phyloP scores from a whole-genome alignment of 1,140 invertebrate genomes.

The Forficula auricularia region DNA sequence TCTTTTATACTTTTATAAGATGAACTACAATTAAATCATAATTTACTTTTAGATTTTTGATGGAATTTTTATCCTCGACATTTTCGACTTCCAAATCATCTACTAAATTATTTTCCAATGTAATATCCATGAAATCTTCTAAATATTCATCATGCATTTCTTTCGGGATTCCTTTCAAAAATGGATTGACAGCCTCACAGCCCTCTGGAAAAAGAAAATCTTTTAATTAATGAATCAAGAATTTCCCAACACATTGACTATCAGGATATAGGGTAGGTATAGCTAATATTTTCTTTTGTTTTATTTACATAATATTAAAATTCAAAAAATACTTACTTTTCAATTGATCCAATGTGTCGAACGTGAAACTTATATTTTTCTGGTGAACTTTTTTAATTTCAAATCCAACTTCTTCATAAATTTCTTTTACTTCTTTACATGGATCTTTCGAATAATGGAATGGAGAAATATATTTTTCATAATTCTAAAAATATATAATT shows the following conservation, averaged over 20 bases:
- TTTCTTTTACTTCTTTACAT: slow-evolving; percentile 35
- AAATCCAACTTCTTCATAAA: slow-evolving; percentile 48
- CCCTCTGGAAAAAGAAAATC: slow-evolving; percentile 39
- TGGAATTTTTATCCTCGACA: too few relatives aligned
- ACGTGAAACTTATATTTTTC: slow-evolving; percentile 3
- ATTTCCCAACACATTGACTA: neutral
- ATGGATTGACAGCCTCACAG: slow-evolving; percentile 54
- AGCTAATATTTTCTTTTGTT: too few relatives aligned
- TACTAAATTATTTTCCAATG: slow-evolving; percentile 21
- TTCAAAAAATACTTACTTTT: slow-evolving; percentile 4
- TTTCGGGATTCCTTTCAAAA: slow-evolving; percentile 42
- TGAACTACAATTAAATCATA: too few relatives aligned
- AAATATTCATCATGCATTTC: slow-evolving; percentile 40
- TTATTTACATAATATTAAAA: too few relatives aligned
- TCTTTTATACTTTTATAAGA: too few relatives aligned
- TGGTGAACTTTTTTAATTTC: slow-evolving; percentile 28
- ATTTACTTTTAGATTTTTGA: too few relatives aligned
- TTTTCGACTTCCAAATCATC: too few relatives aligned
- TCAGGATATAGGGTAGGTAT: too few relatives aligned
- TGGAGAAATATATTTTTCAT: slow-evolving; percentile 41
- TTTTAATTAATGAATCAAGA: slow-evolving; percentile 1
- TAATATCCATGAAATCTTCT: slow-evolving; percentile 24
- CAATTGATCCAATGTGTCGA: neutral
- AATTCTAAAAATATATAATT: slow-evolving; percentile 29
- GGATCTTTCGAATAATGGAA: slow-evolving; percentile 44